A percentile compares a stretch with the other conserved stretches of the same genome.
phyloP scores from a whole-genome alignment of 2,888 invertebrate genomes.

The Euplagia quadripunctaria region DNA sequence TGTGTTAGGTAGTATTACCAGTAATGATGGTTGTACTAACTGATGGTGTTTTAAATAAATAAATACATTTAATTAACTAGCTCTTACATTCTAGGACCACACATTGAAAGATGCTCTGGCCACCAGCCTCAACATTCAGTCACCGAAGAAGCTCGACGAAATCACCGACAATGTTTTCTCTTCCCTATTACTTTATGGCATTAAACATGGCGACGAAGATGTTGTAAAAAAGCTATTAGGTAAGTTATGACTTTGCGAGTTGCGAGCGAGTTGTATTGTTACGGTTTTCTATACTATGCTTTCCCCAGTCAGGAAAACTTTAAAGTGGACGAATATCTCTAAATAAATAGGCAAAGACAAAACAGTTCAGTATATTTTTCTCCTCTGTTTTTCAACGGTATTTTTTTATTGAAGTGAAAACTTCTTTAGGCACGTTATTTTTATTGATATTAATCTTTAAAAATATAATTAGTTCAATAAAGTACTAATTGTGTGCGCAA shows the following conservation, averaged over 20 bases:
- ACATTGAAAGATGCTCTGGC: conserved; percentile 87
- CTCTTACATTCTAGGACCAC: conserved; percentile 70
- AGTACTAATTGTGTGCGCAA: no score
- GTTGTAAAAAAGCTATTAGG: conserved; percentile 76
- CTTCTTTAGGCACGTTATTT: no score
- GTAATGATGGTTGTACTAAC: not conserved
- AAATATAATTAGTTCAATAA: no score
- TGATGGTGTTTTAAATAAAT: not conserved
- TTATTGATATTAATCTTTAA: no score
- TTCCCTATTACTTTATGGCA: conserved; percentile 76
- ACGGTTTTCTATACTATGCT: no score
- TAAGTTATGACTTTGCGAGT: conserved; percentile 47
- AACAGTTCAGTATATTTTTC: no score
- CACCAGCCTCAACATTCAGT: conserved; percentile 85
- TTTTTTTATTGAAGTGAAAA: no score
- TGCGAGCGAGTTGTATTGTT: not conserved
- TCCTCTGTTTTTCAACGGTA: no score
- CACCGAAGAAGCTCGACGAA: conserved; percentile 76
- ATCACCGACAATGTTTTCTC: conserved; percentile 78
- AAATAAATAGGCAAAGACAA: no score
- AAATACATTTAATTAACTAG: no score
- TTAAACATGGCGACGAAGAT: conserved; percentile 71
- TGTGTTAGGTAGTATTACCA: not conserved
- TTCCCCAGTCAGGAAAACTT: no score
- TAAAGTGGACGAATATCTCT: no score